Conservation (phyloP, 2,797 vertebrate species). For the Triplophysa bombifrons region DNA sequence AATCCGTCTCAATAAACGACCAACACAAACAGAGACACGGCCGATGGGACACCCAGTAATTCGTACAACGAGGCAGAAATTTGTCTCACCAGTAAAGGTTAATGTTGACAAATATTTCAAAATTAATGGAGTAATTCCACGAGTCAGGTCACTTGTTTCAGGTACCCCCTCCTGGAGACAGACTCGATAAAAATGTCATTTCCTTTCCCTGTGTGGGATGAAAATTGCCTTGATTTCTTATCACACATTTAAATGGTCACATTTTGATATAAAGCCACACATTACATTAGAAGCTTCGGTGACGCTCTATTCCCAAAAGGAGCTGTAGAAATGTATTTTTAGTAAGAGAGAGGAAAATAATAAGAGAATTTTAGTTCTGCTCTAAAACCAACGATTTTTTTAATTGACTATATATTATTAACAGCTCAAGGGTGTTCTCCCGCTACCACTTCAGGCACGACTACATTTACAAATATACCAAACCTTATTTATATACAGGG, state of each 20-base stretch:
- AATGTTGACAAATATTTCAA: constrained; percentile 82
- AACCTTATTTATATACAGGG: no score
- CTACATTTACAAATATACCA: background rate
- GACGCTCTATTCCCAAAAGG: constrained; percentile 18
- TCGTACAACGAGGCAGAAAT: constrained; percentile 72
- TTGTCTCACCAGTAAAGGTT: constrained; percentile 79
- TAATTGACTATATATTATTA: background rate
- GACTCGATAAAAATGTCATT: constrained; percentile 69
- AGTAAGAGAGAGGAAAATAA: constrained; percentile 13
- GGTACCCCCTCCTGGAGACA: constrained; percentile 66
- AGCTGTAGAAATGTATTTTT: background rate
- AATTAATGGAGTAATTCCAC: constrained; percentile 79
- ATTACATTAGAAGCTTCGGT: constrained; percentile 48
- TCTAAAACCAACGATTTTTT: background rate
- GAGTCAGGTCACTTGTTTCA: constrained; percentile 75
- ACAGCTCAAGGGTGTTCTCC: background rate
- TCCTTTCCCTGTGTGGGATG: constrained; percentile 65
- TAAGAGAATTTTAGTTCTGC: background rate
- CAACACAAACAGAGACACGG: constrained; percentile 73
- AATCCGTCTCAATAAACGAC: constrained; percentile 77
- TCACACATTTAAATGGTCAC: constrained; percentile 64
- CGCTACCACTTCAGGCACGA: background rate
- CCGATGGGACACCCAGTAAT: constrained; percentile 66
- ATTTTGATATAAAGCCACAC: constrained; percentile 47
- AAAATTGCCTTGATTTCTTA: constrained; percentile 73